Conservation (phyloP, 23 tunicate genomes). For the Ascidia mentula region DNA sequence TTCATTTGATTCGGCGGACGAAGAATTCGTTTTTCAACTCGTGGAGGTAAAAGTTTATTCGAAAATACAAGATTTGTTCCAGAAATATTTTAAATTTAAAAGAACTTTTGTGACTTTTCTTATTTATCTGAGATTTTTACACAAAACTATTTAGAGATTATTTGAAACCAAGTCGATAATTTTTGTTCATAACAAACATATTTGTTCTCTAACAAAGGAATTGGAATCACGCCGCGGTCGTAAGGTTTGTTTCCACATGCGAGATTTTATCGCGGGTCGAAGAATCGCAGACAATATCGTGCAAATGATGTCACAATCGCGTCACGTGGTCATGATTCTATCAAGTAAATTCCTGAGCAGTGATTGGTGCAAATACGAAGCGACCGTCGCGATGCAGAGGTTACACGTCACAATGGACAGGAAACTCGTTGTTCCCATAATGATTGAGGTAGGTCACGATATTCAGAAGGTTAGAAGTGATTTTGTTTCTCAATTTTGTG, state of each 20-base stretch:
- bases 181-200: background rate
- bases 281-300: constrained; percentile 48
- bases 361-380: constrained; percentile 55
- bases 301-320: constrained; percentile 36
- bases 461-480: too few species aligned
- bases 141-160: too few species aligned
- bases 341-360: constrained; percentile 26
- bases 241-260: constrained; percentile 39
- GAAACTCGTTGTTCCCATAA: background rate
- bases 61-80: too few species aligned
- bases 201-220: constrained; percentile 21
- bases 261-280: constrained; percentile 41
- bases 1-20: background rate
- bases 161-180: background rate
- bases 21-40: background rate
- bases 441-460: background rate
- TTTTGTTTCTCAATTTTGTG: too few species aligned
- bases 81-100: too few species aligned
- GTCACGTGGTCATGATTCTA: constrained; percentile 23
- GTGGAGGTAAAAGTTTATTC: constrained; percentile 1
- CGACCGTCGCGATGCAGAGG: constrained; percentile 22
- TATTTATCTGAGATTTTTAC: too few species aligned
- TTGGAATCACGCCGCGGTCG: constrained; percentile 16
- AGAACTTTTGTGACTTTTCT: too few species aligned
- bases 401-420: background rate